Evolutionary conservation across 2,888 invertebrate species (phyloP).

Genomic region (Lasioglossum villosulum): DNA sequence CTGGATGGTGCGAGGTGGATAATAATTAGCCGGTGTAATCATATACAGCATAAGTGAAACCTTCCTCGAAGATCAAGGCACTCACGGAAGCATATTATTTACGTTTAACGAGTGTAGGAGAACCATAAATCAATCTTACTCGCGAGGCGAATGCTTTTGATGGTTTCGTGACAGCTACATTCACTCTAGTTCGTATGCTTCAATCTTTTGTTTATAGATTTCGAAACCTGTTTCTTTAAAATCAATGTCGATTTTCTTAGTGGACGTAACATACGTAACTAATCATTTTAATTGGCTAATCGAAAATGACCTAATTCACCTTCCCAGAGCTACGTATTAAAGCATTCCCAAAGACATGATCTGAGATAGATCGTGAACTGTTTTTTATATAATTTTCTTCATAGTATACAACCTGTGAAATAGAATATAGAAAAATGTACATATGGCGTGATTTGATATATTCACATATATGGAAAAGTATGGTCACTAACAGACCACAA

Average conservation of each 20-base stretch:
- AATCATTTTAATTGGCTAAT: too few species aligned
- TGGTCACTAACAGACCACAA: not conserved
- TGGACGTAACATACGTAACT: too few species aligned
- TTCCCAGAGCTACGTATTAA: too few species aligned
- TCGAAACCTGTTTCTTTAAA: not conserved
- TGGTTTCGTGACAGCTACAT: not conserved
- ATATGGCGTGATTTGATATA: not conserved
- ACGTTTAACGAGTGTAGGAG: not conserved
- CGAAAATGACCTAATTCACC: not conserved
- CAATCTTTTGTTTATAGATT: not conserved
- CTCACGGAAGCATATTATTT: not conserved
- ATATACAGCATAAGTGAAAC: not conserved
- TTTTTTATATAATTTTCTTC: not conserved
- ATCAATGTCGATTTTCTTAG: too few species aligned
- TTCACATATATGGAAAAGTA: not conserved
- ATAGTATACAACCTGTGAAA: not conserved
- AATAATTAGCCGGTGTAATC: conserved; percentile 11
- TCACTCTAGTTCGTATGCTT: not conserved
- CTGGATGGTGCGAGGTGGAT: not conserved
- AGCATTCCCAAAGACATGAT: too few species aligned
- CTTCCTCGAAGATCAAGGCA: not conserved
- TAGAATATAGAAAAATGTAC: not conserved
- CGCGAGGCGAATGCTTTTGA: not conserved
- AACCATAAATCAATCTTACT: not conserved
- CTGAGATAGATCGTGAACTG: too few species aligned